These are phyloP conservation scores for Chanos chanos DNA, from an alignment of 2,797 vertebrate genomes.

Conservation along the genomic window DNA sequence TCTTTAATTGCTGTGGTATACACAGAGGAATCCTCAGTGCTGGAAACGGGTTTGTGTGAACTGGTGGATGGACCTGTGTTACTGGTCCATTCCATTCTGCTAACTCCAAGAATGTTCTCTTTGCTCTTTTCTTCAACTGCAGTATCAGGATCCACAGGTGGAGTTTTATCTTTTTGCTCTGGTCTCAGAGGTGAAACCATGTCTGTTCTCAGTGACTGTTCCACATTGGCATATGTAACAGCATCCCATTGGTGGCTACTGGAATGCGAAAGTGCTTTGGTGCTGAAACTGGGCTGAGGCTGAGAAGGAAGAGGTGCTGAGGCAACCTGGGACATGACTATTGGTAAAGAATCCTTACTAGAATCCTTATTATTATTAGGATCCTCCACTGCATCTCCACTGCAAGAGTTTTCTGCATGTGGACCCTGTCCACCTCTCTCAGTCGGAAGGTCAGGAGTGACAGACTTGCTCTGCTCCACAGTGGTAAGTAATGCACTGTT, in stretches of 20 bases:
- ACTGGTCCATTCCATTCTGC: conserved; percentile 39
- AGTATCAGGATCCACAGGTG: conserved; percentile 35
- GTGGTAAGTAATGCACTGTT: conserved; percentile 51
- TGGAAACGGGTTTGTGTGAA: conserved; percentile 44
- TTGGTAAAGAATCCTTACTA: conserved; percentile 43
- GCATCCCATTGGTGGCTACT: conserved; percentile 46
- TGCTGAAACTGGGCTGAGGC: conserved; percentile 18
- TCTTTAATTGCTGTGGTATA: conserved; percentile 28
- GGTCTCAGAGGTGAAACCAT: background rate
- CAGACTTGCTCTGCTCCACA: conserved; percentile 63
- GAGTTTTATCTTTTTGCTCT: conserved; percentile 59
- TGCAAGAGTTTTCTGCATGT: conserved; percentile 38
- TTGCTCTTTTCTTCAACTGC: conserved; percentile 40
- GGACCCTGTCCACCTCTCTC: conserved; percentile 45
- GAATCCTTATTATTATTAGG: conserved; percentile 47
- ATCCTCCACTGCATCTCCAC: too few relatives aligned
- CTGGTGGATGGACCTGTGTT: conserved; percentile 53
- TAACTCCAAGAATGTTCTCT: conserved; percentile 37
- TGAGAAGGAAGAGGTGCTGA: conserved; percentile 45
- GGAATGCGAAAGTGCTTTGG: conserved; percentile 35
- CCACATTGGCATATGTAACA: conserved; percentile 18
- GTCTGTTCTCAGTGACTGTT: conserved; percentile 45
- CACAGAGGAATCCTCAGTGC: conserved; percentile 48
- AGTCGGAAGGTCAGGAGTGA: conserved; percentile 48
- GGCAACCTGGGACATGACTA: conserved; percentile 31